Evolutionary conservation across 2,797 vertebrate genomes (phyloP), one percentile per base, ranked within the genome.

Genomic region (Chlorospingus flavigularis): DNA sequence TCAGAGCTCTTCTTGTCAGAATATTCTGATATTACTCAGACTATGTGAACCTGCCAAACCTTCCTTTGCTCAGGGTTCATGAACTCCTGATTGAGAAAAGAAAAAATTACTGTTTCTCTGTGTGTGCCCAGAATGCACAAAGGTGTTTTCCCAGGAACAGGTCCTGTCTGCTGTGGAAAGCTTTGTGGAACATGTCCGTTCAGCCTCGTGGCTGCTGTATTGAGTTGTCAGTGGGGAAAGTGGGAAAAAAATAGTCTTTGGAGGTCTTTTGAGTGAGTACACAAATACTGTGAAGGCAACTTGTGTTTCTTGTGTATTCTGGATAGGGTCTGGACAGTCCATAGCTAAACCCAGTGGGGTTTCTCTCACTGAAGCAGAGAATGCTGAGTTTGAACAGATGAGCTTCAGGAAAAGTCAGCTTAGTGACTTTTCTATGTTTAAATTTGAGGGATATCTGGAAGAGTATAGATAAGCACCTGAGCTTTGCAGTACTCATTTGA

Each of bases 91-190:
- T 60, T 51, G 11, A 67, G 40, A 67, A 80, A 48, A 70, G 2
- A 1, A 40, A 66, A 65, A 51, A 55, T 2, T 1, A 17, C 1
- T 10, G 11, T 62, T 45, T 65, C 17, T 76, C 17, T 77, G 0
- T n/a, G 5, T 33, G 20, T 21, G 20, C 37, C 17, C 53, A 28
- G 67, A 73, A 45, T 18, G 9, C 24, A 40, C 6, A 13, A 42
- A 77, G 25, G 3, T 7, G 0, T 39, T 35, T 16, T 70, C 19
- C 30, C 17, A 43, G 33, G n/a, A 63, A 9, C 6, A 10, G 31
- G 5, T 23, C 7, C 1, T 35, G 26, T 12, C 58, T 48, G 40
- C 33, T 47, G 28, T 37, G 47, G 15, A 51, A 62, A 8, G 20
- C 21, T 66, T 80, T 86, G 28, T 74, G 26, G 51, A 37, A 35